These are phyloP conservation scores for Vombatus ursinus DNA, from an alignment of 2,113 vertebrate species.

Conservation along the genomic window DNA sequence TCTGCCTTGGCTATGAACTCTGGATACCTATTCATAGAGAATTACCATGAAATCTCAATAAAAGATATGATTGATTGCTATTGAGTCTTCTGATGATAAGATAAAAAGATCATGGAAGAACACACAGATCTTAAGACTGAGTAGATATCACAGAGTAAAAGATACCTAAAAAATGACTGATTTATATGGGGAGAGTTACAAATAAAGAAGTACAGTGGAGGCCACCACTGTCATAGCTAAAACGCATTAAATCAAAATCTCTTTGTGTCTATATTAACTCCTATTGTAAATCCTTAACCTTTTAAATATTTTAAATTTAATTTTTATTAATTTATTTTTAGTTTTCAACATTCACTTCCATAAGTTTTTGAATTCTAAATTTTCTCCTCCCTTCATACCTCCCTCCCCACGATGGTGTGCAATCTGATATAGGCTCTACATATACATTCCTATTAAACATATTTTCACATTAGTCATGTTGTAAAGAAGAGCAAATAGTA, in stretches of 20 bases:
- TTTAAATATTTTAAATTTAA: no score
- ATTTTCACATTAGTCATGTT: no score
- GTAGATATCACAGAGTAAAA: not conserved
- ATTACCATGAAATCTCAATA: not conserved
- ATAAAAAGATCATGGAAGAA: not conserved
- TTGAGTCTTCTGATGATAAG: not conserved
- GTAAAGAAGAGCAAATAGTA: no score
- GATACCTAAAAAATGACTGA: not conserved
- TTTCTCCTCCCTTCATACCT: no score
- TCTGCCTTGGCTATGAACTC: not conserved
- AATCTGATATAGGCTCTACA: no score
- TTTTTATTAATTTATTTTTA: no score
- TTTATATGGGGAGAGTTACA: not conserved
- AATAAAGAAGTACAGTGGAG: not conserved
- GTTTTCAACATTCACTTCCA: no score
- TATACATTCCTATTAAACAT: no score
- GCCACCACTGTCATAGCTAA: not conserved
- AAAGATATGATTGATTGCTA: not conserved
- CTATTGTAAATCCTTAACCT: not conserved
- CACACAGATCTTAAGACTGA: not conserved
- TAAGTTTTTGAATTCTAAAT: no score
- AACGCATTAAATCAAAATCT: not conserved
- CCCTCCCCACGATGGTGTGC: no score
- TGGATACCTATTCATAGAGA: not conserved
- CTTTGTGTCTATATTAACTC: not conserved